Conservation (phyloP, 2,113 vertebrate genomes). For the Heterotilapia buettikoferi region DNA sequence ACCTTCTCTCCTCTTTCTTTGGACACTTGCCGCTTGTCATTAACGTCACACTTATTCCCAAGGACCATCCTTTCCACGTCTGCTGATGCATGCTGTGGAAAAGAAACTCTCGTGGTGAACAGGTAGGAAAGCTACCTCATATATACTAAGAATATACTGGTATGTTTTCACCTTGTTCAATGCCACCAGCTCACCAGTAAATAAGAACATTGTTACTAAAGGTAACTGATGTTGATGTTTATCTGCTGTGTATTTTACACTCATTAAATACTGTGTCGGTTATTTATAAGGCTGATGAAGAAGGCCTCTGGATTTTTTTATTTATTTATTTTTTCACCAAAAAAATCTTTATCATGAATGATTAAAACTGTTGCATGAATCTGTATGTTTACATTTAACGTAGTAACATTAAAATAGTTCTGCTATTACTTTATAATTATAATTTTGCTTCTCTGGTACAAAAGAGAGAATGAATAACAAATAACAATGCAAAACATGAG, state of each 20-base stretch:
- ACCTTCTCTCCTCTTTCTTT: constrained; percentile 93
- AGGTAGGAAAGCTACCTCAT: accelerated
- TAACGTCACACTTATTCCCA: constrained; percentile 97
- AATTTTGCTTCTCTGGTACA: background rate
- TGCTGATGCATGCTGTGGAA: constrained; percentile 87
- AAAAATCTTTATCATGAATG: accelerated
- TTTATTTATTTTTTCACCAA: background rate
- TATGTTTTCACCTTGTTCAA: background rate
- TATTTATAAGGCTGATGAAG: background rate
- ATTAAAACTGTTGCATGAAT: background rate
- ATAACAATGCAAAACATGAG: background rate
- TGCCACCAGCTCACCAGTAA: background rate
- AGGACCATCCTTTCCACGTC: constrained; percentile 98
- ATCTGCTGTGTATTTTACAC: background rate
- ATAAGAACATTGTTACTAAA: background rate
- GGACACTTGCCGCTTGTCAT: constrained; percentile 95
- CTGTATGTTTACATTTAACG: background rate
- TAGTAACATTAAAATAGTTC: background rate
- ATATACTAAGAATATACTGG: background rate
- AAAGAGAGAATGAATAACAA: background rate
- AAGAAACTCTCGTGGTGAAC: background rate
- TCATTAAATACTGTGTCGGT: background rate
- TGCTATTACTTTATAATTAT: background rate
- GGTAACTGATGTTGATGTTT: background rate
- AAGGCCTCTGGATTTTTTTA: background rate